Evolutionary conservation across 2,888 invertebrate genomes (phyloP).

Genomic region (Athrips mouffetella): DNA sequence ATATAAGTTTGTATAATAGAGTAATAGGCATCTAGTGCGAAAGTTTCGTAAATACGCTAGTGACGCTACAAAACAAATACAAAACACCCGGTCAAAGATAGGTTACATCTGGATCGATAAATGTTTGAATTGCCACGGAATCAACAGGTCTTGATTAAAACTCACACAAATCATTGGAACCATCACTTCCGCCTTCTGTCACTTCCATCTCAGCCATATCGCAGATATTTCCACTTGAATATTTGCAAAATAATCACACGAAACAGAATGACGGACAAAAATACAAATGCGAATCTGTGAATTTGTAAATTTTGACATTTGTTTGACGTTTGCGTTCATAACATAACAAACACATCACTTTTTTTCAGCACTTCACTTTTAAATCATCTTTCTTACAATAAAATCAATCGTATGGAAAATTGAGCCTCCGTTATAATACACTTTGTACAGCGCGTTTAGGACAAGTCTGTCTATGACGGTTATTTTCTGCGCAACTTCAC

Average conservation of each 20-base stretch:
- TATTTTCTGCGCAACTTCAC: too few relatives aligned
- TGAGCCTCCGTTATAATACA: too few relatives aligned
- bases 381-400: too few relatives aligned
- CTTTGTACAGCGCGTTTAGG: too few relatives aligned
- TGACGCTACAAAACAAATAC: conserved; percentile 14
- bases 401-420: too few relatives aligned
- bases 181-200: conserved; percentile 55
- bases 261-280: conserved; percentile 48
- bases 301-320: conserved; percentile 16
- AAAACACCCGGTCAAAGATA: conserved; percentile 34
- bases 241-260: conserved; percentile 20
- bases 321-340: conserved; percentile 19
- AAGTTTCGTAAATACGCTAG: too few relatives aligned
- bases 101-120: conserved; percentile 21
- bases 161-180: conserved; percentile 69
- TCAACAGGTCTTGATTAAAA: conserved; percentile 18
- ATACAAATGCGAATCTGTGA: conserved; percentile 23
- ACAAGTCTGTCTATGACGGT: too few relatives aligned
- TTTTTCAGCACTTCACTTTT: too few relatives aligned
- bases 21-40: too few relatives aligned
- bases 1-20: too few relatives aligned
- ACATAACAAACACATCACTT: conserved; percentile 22
- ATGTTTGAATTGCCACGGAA: background rate
- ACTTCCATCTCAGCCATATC: conserved; percentile 74
- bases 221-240: conserved; percentile 25